A percentile compares a stretch with the other conserved stretches of the same genome.
Conservation (phyloP, 2,888 invertebrate genomes). For the Cremastobaeus sp. region DNA sequence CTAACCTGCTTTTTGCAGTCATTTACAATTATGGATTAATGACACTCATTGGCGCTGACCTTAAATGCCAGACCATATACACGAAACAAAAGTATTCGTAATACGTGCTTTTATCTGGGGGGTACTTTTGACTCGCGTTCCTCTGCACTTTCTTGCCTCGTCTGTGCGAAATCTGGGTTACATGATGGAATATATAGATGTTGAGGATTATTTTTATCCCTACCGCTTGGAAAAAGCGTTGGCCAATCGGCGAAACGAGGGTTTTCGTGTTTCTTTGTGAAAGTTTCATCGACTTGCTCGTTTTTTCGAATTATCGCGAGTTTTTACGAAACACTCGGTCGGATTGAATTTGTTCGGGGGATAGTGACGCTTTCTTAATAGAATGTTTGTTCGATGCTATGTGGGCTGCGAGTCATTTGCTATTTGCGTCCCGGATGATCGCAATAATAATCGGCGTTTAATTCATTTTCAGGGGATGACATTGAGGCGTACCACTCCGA, state of each 20-base stretch:
- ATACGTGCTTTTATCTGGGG: conserved; percentile 21
- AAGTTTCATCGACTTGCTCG: too few relatives aligned
- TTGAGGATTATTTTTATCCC: conserved; percentile 1
- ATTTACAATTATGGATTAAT: conserved; percentile 57
- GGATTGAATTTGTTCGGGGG: too few relatives aligned
- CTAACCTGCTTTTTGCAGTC: conserved; percentile 55
- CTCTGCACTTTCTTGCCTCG: conserved; percentile 4
- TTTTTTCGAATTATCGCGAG: too few relatives aligned
- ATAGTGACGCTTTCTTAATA: too few relatives aligned
- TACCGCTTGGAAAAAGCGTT: too few relatives aligned
- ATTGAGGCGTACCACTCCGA: conserved; percentile 12
- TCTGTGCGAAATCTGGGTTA: conserved; percentile 22
- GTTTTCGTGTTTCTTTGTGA: too few relatives aligned
- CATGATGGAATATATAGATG: not conserved
- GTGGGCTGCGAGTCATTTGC: too few relatives aligned
- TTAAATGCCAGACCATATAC: conserved; percentile 43
- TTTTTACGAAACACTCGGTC: too few relatives aligned
- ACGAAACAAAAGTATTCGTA: conserved; percentile 35
- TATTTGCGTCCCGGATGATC: too few relatives aligned
- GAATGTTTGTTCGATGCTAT: not conserved
- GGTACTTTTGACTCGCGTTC: not conserved
- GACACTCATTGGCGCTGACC: conserved; percentile 46
- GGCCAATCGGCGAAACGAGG: too few relatives aligned
- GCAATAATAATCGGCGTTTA: too few relatives aligned
- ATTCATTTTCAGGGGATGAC: conserved; percentile 44